Conservation (phyloP, 2,888 invertebrate genomes). For the Calliscelio sp. region DNA sequence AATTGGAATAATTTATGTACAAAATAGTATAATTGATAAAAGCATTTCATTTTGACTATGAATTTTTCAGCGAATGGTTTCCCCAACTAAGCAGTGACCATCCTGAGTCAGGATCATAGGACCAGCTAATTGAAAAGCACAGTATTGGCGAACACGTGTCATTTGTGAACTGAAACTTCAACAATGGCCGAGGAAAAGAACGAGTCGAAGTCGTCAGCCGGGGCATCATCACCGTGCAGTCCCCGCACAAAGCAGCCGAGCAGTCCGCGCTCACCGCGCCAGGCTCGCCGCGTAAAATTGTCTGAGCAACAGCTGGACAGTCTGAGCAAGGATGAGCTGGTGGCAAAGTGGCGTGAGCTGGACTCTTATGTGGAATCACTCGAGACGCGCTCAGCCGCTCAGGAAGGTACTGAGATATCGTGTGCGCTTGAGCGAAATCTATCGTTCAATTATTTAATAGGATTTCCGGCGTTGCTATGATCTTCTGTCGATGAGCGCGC, state of each 20-base stretch:
- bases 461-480: conserved; percentile 74
- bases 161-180: not conserved
- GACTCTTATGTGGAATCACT: conserved; percentile 92
- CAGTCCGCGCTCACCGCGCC: conserved; percentile 87
- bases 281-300: conserved; percentile 88
- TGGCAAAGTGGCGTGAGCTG: conserved; percentile 91
- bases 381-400: conserved; percentile 91
- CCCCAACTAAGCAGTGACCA: not conserved
- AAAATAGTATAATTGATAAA: too few species aligned
- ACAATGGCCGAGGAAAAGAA: conserved; percentile 83
- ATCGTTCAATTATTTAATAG: conserved; percentile 79
- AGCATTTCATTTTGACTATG: too few species aligned
- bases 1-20: too few species aligned
- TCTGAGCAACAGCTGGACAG: conserved; percentile 89
- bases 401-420: conserved; percentile 90
- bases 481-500: conserved; percentile 74
- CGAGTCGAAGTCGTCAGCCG: conserved; percentile 81
- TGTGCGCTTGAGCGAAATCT: conserved; percentile 80
- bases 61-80: not conserved
- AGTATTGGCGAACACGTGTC: too few species aligned
- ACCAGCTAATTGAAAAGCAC: not conserved
- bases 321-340: conserved; percentile 89
- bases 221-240: conserved; percentile 83
- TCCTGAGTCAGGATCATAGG: not conserved
- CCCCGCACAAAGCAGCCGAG: conserved; percentile 84